Percentiles rank a stretch among this genome's conserved stretches.
Evolutionary conservation across 1,140 invertebrate genomes (phyloP).

Genomic region (Mactra quadrangularis): DNA sequence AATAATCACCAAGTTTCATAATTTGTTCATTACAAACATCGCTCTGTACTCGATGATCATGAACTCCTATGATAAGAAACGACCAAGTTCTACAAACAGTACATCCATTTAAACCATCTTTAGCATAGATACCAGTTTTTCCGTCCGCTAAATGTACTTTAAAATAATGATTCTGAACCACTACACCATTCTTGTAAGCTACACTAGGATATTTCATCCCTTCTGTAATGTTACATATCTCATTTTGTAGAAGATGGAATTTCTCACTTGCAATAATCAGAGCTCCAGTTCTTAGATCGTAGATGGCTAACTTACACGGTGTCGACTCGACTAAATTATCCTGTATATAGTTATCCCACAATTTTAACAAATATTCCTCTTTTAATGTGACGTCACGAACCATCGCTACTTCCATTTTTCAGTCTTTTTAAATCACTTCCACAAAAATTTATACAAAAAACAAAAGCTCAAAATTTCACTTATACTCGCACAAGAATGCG

Average conservation of each 20-base stretch:
- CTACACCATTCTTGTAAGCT: conserved; percentile 47
- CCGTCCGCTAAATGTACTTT: conserved; percentile 66
- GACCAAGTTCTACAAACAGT: conserved; percentile 65
- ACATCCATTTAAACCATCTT: conserved; percentile 60
- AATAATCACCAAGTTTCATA: conserved; percentile 69
- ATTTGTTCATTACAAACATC: conserved; percentile 66
- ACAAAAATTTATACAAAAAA: neutral
- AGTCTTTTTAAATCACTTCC: neutral
- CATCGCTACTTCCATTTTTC: conserved; percentile 47
- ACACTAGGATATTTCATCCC: conserved; percentile 30
- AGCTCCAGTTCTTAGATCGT: conserved; percentile 19
- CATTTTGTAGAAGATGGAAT: conserved; percentile 45
- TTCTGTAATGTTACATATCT: conserved; percentile 45
- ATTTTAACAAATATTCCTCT: conserved; percentile 57
- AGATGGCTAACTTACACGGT: conserved; percentile 48
- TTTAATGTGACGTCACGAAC: conserved; percentile 38
- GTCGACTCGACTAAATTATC: conserved; percentile 55
- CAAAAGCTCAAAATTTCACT: neutral
- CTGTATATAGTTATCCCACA: conserved; percentile 55
- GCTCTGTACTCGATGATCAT: conserved; percentile 61
- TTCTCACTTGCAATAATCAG: conserved; percentile 45
- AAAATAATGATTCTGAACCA: conserved; percentile 56
- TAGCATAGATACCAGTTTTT: conserved; percentile 64
- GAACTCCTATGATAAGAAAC: conserved; percentile 66
- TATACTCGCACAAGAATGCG: neutral